phyloP scores from a whole-genome alignment of 1,140 invertebrate species.

The Alviniconcha marisindica region DNA sequence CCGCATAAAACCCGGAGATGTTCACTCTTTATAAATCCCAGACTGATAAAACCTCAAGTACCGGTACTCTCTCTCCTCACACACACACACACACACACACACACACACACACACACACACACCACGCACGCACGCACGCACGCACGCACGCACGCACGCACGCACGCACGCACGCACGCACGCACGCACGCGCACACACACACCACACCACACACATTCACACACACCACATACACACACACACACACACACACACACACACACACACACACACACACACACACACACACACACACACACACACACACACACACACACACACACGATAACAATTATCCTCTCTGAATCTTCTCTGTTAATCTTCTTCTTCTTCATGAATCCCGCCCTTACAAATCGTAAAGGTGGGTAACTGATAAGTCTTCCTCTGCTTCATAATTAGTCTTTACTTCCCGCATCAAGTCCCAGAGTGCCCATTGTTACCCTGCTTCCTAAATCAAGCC shows the following conservation, averaged over 20 bases:
- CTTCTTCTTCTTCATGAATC: too few relatives aligned
- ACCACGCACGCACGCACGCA: neutral
- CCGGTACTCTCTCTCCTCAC: too few relatives aligned
- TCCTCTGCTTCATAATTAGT: too few relatives aligned
- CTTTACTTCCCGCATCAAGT: too few relatives aligned
- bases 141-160: neutral
- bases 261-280: neutral
- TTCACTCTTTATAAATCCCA: neutral
- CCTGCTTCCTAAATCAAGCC: too few relatives aligned
- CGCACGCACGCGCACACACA: too few relatives aligned
- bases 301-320: conserved; percentile 15
- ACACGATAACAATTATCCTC: too few relatives aligned
- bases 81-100: conserved; percentile 3
- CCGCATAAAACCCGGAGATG: neutral
- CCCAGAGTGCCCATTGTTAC: too few relatives aligned
- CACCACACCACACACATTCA: too few relatives aligned
- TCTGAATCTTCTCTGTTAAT: too few relatives aligned
- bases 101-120: conserved; percentile 3
- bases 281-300: neutral
- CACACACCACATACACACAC: conserved; percentile 2
- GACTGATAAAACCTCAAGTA: neutral
- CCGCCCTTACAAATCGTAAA: too few relatives aligned
- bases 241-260: conserved; percentile 19
- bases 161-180: conserved; percentile 1
- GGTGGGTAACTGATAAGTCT: too few relatives aligned